These are phyloP conservation scores for Halictus rubicundus DNA, from an alignment of 1,140 invertebrate species.

Conservation along the genomic window DNA sequence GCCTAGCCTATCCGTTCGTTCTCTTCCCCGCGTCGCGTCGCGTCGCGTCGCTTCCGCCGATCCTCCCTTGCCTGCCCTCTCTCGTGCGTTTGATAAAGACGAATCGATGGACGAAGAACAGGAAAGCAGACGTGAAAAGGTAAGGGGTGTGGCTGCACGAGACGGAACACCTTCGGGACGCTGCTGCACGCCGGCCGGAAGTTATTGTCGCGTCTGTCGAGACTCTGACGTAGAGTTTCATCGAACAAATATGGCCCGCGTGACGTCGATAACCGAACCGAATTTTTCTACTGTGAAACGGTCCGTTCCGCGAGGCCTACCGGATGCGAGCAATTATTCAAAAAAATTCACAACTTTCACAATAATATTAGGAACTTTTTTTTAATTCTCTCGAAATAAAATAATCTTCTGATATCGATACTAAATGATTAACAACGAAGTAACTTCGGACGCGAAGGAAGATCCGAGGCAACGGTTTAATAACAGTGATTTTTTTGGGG, in stretches of 20 bases:
- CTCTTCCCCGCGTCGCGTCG: too few relatives aligned
- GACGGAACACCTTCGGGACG: background rate
- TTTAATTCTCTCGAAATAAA: too few relatives aligned
- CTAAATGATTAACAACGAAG: too few relatives aligned
- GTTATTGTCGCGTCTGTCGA: background rate
- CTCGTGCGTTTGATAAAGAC: constrained; percentile 42
- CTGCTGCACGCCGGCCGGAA: constrained; percentile 1
- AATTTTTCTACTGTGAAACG: too few relatives aligned
- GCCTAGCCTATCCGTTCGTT: constrained; percentile 7
- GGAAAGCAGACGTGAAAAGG: background rate
- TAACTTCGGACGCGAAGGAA: background rate
- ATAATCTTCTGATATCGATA: too few relatives aligned
- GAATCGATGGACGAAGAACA: constrained; percentile 10
- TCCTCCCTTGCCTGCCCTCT: background rate
- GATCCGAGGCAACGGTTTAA: background rate
- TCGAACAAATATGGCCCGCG: too few relatives aligned
- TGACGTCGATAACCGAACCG: too few relatives aligned
- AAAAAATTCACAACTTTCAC: too few relatives aligned
- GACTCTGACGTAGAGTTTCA: background rate
- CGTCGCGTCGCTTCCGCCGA: background rate
- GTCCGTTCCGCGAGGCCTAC: too few relatives aligned
- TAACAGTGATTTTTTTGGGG: background rate
- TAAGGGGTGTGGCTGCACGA: background rate
- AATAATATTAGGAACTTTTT: too few relatives aligned
- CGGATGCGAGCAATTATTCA: too few relatives aligned